Conservation (phyloP, 1,140 invertebrate species). For the Bombus turneri region DNA sequence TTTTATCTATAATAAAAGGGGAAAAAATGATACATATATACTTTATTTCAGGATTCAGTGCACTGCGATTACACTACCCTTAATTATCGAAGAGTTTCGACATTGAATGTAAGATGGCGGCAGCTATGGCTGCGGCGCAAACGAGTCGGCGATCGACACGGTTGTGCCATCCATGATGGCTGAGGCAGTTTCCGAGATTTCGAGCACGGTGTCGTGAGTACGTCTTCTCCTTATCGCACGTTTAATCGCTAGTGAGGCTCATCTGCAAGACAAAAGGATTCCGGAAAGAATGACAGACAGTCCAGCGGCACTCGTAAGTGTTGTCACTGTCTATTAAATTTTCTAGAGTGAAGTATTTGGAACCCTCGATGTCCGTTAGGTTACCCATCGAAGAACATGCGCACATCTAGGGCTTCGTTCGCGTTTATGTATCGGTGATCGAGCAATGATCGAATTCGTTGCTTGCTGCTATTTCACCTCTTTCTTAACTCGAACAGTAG, state of each 20-base stretch:
- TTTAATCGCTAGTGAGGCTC: conserved; percentile 44
- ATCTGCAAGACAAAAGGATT: conserved; percentile 14
- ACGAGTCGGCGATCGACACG: conserved; percentile 45
- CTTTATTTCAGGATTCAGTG: background rate
- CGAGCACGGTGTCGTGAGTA: conserved; percentile 63
- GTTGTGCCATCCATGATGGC: conserved; percentile 59
- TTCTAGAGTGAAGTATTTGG: conserved; percentile 26
- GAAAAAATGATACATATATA: background rate
- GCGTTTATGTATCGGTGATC: background rate
- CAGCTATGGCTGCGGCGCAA: conserved; percentile 44
- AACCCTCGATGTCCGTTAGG: conserved; percentile 8
- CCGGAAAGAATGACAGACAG: conserved; percentile 58
- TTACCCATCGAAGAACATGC: conserved; percentile 37
- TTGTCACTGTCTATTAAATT: conserved; percentile 60
- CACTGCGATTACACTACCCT: background rate
- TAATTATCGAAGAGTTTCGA: conserved; percentile 12
- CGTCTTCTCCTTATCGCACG: conserved; percentile 53
- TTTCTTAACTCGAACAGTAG: background rate
- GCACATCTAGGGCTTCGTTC: background rate
- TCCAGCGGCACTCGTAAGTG: conserved; percentile 65
- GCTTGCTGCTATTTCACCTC: background rate
- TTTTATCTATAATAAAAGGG: background rate
- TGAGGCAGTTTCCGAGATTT: conserved; percentile 63
- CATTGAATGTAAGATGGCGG: conserved; percentile 29
- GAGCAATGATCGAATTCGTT: background rate